Conservation (phyloP, 2,888 invertebrate genomes). For the Brenthis ino region DNA sequence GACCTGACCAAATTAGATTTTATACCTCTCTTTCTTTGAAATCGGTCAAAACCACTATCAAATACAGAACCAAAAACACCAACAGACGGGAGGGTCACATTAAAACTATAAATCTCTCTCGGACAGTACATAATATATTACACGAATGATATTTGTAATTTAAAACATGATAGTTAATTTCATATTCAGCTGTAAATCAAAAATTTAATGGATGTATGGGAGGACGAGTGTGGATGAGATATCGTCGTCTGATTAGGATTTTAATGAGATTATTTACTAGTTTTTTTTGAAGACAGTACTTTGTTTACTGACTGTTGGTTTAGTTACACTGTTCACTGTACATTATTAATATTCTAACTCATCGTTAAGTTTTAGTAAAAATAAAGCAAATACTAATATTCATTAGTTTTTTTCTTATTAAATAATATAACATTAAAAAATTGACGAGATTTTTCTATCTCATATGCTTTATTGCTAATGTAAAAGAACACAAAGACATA, state of each 20-base stretch:
- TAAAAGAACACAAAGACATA: no score
- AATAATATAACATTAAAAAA: no score
- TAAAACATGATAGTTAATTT: slow-evolving; percentile 62
- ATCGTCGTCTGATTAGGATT: slow-evolving; percentile 38
- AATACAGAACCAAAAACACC: slow-evolving; percentile 22
- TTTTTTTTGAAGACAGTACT: slow-evolving; percentile 2
- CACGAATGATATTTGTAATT: slow-evolving; percentile 64
- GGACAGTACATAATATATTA: slow-evolving; percentile 54
- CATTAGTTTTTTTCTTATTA: no score
- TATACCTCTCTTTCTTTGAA: background rate
- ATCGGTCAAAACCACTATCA: background rate
- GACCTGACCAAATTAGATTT: background rate
- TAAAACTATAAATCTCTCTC: slow-evolving; percentile 53
- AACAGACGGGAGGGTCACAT: slow-evolving; percentile 40
- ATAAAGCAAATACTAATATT: no score
- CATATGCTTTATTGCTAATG: no score
- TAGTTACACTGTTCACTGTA: no score
- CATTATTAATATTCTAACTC: no score
- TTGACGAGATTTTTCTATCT: no score
- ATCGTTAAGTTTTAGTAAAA: no score
- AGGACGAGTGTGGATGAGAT: slow-evolving; percentile 39
- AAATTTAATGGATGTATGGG: slow-evolving; percentile 51
- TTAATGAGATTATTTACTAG: slow-evolving; percentile 27
- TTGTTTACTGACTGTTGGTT: background rate
- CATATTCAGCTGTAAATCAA: slow-evolving; percentile 59